Base-by-base conservation (phyloP, 2,113 vertebrate species). In the Callospermophilus lateralis region DNA sequence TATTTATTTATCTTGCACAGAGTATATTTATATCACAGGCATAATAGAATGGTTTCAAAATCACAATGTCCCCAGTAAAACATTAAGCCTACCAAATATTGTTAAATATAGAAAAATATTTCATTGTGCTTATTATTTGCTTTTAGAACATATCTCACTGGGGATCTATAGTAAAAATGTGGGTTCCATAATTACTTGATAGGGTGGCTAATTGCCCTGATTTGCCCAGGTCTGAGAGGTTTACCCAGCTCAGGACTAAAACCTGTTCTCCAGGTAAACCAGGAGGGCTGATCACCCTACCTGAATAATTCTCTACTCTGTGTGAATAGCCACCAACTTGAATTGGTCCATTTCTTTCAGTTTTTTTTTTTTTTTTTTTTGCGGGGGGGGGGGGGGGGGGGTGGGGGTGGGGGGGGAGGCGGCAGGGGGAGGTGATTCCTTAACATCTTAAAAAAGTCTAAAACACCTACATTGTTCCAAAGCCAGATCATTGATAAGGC, bases 361-460 rank as follows among this genome's bases (percentile, higher is more conserved):
- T 34, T 1, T 94, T 96, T 24, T 28, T 73, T 84, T 90, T 74
- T 79, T 86, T n/a, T n/a, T n/a, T n/a, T n/a, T n/a, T n/a, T n/a
- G n/a, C n/a, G 45, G 45, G 8, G 45, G 45, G 45, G 7, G 45
- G 45, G 45, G 45, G 45, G 2, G 24, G 24, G 9, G 28, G 24
- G 61, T 10, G 24, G n/a, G n/a, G n/a, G n/a, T 9, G 45, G 45
- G 8, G 45, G 45, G 45, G 7, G 45, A 8, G 45, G 45, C 45
- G 1, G 45, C 45, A 45, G 45, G 2, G 24, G 24, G 9, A 63
- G 24, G 61, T 10, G 24, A 26, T 63, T 63, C 9, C 61, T 63
- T 63, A 63, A 28, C 61, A 63, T 68, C 63, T 39, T 4, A 34
- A 63, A 80, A 51, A 78, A 86, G 73, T 72, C 13, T 88, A n/a